Conservation (phyloP, 2,888 invertebrate genomes). For the Proisotoma minuta region DNA sequence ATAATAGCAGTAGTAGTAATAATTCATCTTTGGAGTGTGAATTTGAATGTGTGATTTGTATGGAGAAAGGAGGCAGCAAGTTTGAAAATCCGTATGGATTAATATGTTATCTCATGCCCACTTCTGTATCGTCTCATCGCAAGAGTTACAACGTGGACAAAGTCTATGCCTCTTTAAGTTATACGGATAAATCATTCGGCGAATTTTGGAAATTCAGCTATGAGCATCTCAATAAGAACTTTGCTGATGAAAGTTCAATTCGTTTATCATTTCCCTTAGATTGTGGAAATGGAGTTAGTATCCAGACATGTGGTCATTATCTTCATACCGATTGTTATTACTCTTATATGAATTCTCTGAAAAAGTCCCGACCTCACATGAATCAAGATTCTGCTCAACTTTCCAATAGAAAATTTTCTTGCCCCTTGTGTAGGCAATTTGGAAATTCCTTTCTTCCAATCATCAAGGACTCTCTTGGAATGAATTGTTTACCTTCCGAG, state of each 20-base stretch:
- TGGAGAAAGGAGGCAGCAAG: conserved; percentile 27
- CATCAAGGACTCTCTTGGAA: conserved; percentile 7
- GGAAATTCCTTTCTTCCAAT: conserved; percentile 38
- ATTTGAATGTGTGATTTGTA: conserved; percentile 29
- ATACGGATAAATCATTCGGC: conserved; percentile 10
- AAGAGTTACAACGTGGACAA: background rate
- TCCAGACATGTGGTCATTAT: conserved; percentile 38
- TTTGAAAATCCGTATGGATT: conserved; percentile 34
- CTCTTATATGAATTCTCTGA: conserved; percentile 28
- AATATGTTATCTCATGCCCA: conserved; percentile 26
- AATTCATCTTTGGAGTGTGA: conserved; percentile 10
- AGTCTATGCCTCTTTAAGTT: background rate
- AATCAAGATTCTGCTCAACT: conserved; percentile 18
- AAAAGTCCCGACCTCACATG: conserved; percentile 20
- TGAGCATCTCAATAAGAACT: conserved; percentile 12
- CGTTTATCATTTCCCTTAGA: conserved; percentile 27
- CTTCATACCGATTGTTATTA: conserved; percentile 37
- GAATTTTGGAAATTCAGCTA: conserved; percentile 17
- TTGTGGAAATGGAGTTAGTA: conserved; percentile 29
- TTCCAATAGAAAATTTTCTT: conserved; percentile 31
- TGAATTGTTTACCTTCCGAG: background rate
- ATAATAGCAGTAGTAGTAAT: background rate
- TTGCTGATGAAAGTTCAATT: conserved; percentile 30
- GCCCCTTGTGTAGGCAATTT: conserved; percentile 35
- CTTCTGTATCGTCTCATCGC: conserved; percentile 26